Evolutionary conservation across 2,113 vertebrate species (phyloP).

Genomic region (Psilopogon haemacephalus): DNA sequence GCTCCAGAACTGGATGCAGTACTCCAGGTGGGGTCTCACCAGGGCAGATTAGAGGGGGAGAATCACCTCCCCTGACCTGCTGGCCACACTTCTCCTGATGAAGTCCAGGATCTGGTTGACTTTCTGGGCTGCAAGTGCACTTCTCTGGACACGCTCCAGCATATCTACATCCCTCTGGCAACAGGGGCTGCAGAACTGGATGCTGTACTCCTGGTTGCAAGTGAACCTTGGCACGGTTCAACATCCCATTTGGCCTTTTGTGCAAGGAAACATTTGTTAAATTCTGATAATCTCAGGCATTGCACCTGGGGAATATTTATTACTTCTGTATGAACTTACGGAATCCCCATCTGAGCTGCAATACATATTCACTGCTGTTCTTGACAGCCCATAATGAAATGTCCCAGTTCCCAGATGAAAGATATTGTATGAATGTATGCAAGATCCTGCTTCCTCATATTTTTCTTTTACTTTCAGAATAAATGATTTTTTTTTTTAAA

Average conservation of each 20-base stretch:
- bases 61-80: too few relatives aligned
- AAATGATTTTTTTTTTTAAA: too few relatives aligned
- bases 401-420: not conserved
- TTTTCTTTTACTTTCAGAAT: not conserved
- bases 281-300: not conserved
- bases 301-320: not conserved
- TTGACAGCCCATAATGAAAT: not conserved
- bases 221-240: constrained; percentile 7
- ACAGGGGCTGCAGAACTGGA: too few relatives aligned
- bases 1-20: too few relatives aligned
- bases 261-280: constrained; percentile 13
- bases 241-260: not conserved
- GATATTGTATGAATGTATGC: not conserved
- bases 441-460: not conserved
- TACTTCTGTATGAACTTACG: not conserved
- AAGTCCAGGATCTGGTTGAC: too few relatives aligned
- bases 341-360: not conserved
- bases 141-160: too few relatives aligned
- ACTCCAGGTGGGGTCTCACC: too few relatives aligned
- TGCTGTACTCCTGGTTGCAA: too few relatives aligned
- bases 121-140: too few relatives aligned
- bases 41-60: too few relatives aligned
- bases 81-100: too few relatives aligned
- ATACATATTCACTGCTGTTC: not conserved
- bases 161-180: too few relatives aligned